Percentiles rank a stretch among this genome's conserved stretches.
Evolutionary conservation across 2,888 invertebrate species (phyloP).

Genomic region (Cryptocephalus moraei): DNA sequence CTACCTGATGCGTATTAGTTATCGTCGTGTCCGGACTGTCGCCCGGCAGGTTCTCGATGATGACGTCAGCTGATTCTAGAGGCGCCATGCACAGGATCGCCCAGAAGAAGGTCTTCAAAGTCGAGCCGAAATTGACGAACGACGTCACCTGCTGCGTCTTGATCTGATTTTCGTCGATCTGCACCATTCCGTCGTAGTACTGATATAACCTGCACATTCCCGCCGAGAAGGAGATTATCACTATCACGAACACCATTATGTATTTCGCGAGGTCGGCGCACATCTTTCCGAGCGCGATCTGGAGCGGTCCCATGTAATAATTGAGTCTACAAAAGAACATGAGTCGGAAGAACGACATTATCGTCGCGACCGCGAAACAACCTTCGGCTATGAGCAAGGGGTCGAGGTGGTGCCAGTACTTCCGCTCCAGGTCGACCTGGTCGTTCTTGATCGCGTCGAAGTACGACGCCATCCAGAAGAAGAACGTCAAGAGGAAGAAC

Average conservation of each 20-base stretch:
- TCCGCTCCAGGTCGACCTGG: constrained; percentile 45
- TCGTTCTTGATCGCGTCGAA: constrained; percentile 40
- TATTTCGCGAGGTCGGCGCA: constrained; percentile 54
- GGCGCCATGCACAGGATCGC: constrained; percentile 59
- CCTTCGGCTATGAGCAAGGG: constrained; percentile 56
- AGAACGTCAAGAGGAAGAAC: constrained; percentile 50
- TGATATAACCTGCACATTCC: constrained; percentile 54
- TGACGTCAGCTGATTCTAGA: constrained; percentile 52
- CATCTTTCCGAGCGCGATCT: constrained; percentile 59
- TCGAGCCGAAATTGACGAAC: constrained; percentile 47
- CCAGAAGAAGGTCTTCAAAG: constrained; percentile 60
- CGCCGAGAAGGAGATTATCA: constrained; percentile 49
- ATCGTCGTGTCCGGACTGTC: constrained; percentile 38
- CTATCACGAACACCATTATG: constrained; percentile 49
- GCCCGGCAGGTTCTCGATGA: constrained; percentile 49
- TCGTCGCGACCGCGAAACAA: constrained; percentile 53
- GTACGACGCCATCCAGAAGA: constrained; percentile 52
- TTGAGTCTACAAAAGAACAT: constrained; percentile 53
- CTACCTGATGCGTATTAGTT: constrained; percentile 42
- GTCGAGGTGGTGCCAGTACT: constrained; percentile 56
- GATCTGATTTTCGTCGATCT: constrained; percentile 42
- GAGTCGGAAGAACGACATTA: constrained; percentile 55
- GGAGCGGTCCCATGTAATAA: constrained; percentile 54
- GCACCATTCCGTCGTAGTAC: constrained; percentile 48
- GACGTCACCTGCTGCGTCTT: constrained; percentile 48